Conservation (phyloP, 2,113 vertebrate genomes). For the Pagrus major region DNA sequence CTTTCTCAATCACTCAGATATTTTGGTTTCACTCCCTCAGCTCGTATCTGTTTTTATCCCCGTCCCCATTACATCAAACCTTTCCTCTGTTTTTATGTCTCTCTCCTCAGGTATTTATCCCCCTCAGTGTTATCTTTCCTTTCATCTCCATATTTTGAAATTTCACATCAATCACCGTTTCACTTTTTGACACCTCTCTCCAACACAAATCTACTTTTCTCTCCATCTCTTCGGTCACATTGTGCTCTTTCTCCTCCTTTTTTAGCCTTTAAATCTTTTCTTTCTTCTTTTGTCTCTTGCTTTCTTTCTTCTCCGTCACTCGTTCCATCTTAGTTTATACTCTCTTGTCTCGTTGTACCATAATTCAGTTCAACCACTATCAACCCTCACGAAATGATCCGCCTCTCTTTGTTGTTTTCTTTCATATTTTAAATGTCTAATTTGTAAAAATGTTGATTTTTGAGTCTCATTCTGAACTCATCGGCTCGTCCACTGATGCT, state of each 20-base stretch:
- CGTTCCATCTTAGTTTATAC: not conserved
- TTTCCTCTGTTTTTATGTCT: constrained; percentile 7
- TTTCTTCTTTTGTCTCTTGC: not conserved
- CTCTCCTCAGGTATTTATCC: not conserved
- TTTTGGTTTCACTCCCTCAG: constrained; percentile 32
- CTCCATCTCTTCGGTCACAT: not conserved
- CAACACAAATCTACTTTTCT: not conserved
- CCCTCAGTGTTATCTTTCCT: not conserved
- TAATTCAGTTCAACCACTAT: constrained; percentile 23
- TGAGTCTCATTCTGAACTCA: too few species aligned
- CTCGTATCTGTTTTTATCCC: constrained; percentile 3
- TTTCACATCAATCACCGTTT: not conserved
- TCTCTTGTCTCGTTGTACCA: not conserved
- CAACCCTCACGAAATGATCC: constrained; percentile 32
- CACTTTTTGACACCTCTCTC: not conserved
- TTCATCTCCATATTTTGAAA: not conserved
- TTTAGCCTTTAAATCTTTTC: not conserved
- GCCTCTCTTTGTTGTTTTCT: constrained; percentile 40
- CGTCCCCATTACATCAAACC: not conserved
- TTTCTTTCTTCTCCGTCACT: not conserved
- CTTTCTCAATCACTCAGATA: constrained; percentile 34
- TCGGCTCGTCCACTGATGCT: too few species aligned
- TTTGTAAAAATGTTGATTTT: too few species aligned
- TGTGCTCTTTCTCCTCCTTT: not conserved
- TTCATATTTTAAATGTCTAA: constrained; percentile 28